Conservation (phyloP, 2,113 vertebrate species). For the Sialia sialis region DNA sequence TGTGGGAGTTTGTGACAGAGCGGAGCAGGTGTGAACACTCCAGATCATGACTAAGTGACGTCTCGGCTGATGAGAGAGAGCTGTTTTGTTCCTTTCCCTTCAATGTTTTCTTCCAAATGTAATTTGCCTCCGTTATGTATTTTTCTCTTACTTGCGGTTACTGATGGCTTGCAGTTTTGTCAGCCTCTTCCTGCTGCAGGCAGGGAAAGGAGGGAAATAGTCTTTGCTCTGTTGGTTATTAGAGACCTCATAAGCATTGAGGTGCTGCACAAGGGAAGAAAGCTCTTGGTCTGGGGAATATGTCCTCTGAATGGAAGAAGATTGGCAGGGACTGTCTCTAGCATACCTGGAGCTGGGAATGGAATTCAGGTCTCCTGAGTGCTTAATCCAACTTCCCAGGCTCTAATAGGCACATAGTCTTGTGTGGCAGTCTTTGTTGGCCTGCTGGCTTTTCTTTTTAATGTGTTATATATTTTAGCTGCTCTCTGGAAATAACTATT, state of each 20-base stretch:
- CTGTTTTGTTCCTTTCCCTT: not conserved
- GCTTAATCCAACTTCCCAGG: not conserved
- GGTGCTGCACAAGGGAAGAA: not conserved
- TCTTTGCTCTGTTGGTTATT: not conserved
- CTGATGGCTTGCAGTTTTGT: not conserved
- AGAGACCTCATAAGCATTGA: not conserved
- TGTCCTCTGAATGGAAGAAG: not conserved
- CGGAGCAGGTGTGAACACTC: slow-evolving; percentile 20
- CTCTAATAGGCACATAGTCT: not conserved
- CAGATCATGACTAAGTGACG: slow-evolving; percentile 35
- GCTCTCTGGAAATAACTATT: not conserved
- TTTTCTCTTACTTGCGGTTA: not conserved
- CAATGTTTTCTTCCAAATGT: slow-evolving; percentile 21
- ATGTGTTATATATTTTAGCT: not conserved
- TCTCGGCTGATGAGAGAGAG: not conserved
- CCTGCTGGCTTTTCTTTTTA: not conserved
- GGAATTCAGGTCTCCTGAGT: not conserved
- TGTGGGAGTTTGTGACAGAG: not conserved
- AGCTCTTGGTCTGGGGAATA: accelerated
- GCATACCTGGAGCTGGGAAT: not conserved
- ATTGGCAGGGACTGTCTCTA: not conserved
- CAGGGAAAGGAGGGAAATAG: not conserved
- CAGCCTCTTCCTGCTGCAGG: not conserved
- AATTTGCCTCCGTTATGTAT: slow-evolving; percentile 8
- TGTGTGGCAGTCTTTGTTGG: not conserved